Conservation (phyloP, 2,113 vertebrate species). For the Bubalus kerabau region DNA sequence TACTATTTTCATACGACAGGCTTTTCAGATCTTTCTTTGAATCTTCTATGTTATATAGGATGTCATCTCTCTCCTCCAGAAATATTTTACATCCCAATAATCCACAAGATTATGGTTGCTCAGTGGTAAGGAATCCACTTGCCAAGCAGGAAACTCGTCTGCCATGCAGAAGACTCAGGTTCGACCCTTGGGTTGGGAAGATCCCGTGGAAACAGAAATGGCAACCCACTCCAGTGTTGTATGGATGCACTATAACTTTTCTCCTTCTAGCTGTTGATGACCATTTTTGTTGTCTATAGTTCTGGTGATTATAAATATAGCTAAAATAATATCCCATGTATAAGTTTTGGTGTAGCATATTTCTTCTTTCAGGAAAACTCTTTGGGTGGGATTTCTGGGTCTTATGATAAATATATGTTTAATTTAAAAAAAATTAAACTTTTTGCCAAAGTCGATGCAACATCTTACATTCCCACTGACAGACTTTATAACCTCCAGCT, state of each 20-base stretch:
- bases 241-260: not conserved
- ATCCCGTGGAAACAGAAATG: not conserved
- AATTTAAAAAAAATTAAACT: not conserved
- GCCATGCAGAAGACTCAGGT: not conserved
- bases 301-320: not conserved
- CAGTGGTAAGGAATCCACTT: not conserved
- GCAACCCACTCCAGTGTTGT: accelerated
- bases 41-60: not conserved
- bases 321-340: not conserved
- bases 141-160: not conserved
- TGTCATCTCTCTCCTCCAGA: not conserved
- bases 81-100: not conserved
- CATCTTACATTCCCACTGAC: not conserved
- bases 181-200: not conserved
- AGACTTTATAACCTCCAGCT: not conserved
- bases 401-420: not conserved
- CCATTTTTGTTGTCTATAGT: not conserved
- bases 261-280: not conserved
- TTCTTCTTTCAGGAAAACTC: not conserved
- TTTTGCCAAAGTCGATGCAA: not conserved
- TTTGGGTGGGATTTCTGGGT: not conserved
- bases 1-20: not conserved
- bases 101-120: not conserved
- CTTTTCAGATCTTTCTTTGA: not conserved
- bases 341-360: not conserved